Percentiles rank a stretch among this genome's conserved stretches.
Conservation (phyloP, 2,888 invertebrate genomes). For the Leucophora obtusa region DNA sequence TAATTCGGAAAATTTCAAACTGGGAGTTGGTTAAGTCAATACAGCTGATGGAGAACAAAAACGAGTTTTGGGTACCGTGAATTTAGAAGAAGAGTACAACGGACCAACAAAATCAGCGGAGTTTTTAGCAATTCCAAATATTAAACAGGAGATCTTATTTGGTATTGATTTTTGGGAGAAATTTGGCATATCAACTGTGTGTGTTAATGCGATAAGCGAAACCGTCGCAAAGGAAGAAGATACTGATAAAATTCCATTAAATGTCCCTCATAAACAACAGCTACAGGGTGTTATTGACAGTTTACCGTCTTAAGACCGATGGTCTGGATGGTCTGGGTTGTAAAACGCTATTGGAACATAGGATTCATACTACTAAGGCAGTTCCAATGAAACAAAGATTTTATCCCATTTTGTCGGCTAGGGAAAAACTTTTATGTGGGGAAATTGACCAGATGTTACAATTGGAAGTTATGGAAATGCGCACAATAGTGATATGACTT, state of each 20-base stretch:
- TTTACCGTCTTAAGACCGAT: too few species aligned
- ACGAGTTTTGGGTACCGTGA: neutral
- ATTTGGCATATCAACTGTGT: neutral
- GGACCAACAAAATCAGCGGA: neutral
- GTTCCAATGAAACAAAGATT: neutral
- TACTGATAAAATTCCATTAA: too few species aligned
- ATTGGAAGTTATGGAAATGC: too few species aligned
- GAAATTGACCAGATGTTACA: too few species aligned
- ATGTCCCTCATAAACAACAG: too few species aligned
- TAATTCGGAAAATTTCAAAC: neutral
- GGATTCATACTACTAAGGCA: neutral
- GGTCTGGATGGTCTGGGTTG: neutral
- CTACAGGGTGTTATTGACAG: too few species aligned
- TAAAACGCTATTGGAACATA: neutral
- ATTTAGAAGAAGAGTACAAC: neutral
- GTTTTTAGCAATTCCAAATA: slow-evolving; percentile 6
- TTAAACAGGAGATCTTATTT: slow-evolving; percentile 8
- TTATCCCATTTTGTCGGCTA: too few species aligned
- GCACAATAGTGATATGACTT: too few species aligned
- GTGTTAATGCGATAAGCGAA: neutral
- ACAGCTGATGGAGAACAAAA: slow-evolving; percentile 23
- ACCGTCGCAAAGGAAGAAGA: too few species aligned
- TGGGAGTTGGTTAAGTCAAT: neutral
- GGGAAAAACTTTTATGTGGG: too few species aligned
- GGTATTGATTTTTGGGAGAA: slow-evolving; percentile 2